Evolutionary conservation across 2,113 vertebrate genomes (phyloP), one percentile per base, ranked within the genome.

Genomic region (Rhineura floridana): DNA sequence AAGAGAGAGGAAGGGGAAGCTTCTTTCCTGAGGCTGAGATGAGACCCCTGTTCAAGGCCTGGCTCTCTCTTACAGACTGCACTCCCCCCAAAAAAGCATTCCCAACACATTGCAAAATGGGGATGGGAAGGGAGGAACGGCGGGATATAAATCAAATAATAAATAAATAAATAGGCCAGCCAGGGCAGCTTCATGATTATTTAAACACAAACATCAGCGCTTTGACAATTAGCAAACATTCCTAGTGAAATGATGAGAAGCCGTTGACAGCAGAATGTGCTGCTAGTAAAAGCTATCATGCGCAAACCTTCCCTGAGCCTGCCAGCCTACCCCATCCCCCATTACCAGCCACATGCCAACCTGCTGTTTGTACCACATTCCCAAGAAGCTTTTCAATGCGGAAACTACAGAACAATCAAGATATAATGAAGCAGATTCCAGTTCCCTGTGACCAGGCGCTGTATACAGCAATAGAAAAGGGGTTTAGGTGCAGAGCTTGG

Each of bases 271-370:
- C 91, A 82, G 21, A 93, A 92, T 30, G 89, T 87, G 89, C 83
- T 95, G 80, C 94, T 96, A 96, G 95, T 95, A 95, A 96, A 95
- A 96, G 94, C 93, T 91, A 90, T 91, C 94, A 93, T 93, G 91
- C 95, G 94, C 93, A 91, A 93, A 91, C 90, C 91, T 82, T 93
- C 91, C 88, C 93, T 67, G 80, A 95, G 94, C 87, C 91, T 92
- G 90, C 90, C 11, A 87, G 93, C 91, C 91, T 92, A 92, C 91
- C 94, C 92, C 83, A 93, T 94, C 59, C 94, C 0, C 0, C 84
- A 48, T 83, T 89, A 67, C 78, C 87, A 91, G 92, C 91, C 87
- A 92, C 87, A 92, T 88, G 90, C 91, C 87, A 94, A 85, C 86
- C 91, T 91, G 93, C 86, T 93, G 88, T 93, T 94, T 87, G 84